Conservation (phyloP, 2,888 invertebrate species). For the Frankliniella fusca region DNA sequence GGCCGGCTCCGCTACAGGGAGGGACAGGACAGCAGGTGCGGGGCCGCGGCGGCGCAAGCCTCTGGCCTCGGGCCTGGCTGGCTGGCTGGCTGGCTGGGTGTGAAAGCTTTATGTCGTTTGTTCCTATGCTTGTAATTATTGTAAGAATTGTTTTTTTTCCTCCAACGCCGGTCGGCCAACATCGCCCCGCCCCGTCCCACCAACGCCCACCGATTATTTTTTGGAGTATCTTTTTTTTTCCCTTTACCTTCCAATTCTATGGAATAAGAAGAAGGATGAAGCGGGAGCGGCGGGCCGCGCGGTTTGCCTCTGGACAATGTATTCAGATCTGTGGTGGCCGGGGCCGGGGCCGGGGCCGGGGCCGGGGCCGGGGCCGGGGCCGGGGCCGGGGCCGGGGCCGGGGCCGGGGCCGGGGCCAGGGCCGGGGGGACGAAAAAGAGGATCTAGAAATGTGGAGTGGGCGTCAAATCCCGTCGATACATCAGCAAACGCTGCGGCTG, state of each 20-base stretch:
- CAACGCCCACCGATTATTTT: not conserved
- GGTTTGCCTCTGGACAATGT: not conserved
- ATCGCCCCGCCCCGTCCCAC: not conserved
- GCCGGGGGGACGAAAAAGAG: not conserved
- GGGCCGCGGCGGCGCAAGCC: no score
- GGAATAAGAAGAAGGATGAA: not conserved
- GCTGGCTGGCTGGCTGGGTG: no score
- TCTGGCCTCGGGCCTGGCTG: no score
- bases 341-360: not conserved
- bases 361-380: not conserved
- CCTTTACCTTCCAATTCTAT: not conserved
- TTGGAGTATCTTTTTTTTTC: no score
- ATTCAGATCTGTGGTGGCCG: not conserved
- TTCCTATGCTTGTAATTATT: no score
- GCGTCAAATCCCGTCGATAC: conserved; percentile 24
- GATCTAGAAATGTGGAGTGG: conserved; percentile 6
- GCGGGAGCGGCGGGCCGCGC: not conserved
- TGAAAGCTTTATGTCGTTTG: no score
- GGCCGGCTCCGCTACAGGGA: no score
- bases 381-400: not conserved
- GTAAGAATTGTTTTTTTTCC: no score
- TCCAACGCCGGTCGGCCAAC: no score
- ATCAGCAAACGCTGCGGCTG: conserved; percentile 7
- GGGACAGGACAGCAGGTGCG: no score
- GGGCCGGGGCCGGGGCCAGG: no score